A percentile compares a stretch with the other conserved stretches of the same genome.
Conservation (phyloP, 2,888 invertebrate species). For the Megalurothrips usitatus region DNA sequence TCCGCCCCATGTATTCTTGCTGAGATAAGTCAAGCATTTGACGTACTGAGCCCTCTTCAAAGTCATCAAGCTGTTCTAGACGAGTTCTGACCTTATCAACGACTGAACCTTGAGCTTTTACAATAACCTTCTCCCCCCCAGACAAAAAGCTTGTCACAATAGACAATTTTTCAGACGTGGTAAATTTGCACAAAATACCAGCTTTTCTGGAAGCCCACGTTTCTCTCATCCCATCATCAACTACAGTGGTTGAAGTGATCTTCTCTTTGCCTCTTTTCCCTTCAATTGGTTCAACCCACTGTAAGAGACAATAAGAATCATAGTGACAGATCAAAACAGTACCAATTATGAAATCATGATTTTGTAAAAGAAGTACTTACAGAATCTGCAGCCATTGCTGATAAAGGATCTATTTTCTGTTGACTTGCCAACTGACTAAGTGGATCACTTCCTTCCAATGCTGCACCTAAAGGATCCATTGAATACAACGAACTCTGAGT, state of each 20-base stretch:
- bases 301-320: constrained; percentile 36
- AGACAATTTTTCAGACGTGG: constrained; percentile 88
- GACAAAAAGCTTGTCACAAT: constrained; percentile 84
- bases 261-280: constrained; percentile 41
- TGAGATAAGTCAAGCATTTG: constrained; percentile 88
- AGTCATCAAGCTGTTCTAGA: constrained; percentile 89
- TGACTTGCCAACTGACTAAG: constrained; percentile 64
- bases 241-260: not conserved
- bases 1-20: constrained; percentile 82
- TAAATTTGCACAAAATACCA: constrained; percentile 82
- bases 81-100: constrained; percentile 86
- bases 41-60: constrained; percentile 82
- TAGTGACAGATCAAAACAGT: constrained; percentile 40
- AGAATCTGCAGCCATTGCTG: constrained; percentile 57
- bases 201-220: constrained; percentile 73
- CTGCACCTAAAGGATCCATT: constrained; percentile 52
- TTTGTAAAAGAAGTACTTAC: constrained; percentile 40
- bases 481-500: constrained; percentile 46
- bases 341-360: constrained; percentile 26
- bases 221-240: constrained; percentile 54
- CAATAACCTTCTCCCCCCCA: constrained; percentile 73
- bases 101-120: constrained; percentile 66
- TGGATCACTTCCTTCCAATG: constrained; percentile 69
- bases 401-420: constrained; percentile 59
- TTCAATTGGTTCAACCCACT: constrained; percentile 47